These are phyloP conservation scores for Lonchura striata DNA, from an alignment of 2,113 vertebrate species.

Conservation along the genomic window DNA sequence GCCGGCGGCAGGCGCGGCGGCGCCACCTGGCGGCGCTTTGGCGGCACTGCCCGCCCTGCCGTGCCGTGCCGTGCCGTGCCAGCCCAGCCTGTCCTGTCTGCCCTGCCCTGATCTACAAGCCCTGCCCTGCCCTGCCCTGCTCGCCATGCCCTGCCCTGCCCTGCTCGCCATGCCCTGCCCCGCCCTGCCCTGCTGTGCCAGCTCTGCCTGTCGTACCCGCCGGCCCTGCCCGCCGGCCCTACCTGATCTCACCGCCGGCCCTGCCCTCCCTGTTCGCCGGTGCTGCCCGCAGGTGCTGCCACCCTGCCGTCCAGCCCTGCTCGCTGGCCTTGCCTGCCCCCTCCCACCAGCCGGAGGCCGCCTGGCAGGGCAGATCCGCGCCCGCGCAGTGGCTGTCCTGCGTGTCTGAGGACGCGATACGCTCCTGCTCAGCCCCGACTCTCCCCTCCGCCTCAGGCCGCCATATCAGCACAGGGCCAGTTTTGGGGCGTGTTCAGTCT, in stretches of 20 bases:
- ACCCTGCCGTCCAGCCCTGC: background rate
- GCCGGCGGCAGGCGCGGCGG: background rate
- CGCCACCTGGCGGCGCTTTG: background rate
- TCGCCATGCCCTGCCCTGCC: no score
- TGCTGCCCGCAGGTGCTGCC: background rate
- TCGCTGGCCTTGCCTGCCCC: background rate
- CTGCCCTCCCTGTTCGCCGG: background rate
- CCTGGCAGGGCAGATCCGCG: background rate
- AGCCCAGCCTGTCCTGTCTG: background rate
- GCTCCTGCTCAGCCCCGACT: background rate
- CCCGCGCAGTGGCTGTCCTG: background rate
- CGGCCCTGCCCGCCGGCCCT: background rate
- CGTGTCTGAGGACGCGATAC: rapidly evolving
- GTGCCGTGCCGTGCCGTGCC: no score
- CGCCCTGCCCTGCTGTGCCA: no score
- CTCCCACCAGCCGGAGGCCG: background rate
- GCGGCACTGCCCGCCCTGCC: background rate
- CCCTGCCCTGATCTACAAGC: no score
- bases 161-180: no score
- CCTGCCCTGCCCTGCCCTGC: no score
- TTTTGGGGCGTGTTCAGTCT: background rate
- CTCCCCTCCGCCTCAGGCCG: background rate
- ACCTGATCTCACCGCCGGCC: background rate
- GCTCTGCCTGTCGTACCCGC: no score
- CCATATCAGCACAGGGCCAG: rapidly evolving